These are phyloP conservation scores for Drosophila melanocephala DNA, from an alignment of 2,888 invertebrate genomes.

Conservation along the genomic window DNA sequence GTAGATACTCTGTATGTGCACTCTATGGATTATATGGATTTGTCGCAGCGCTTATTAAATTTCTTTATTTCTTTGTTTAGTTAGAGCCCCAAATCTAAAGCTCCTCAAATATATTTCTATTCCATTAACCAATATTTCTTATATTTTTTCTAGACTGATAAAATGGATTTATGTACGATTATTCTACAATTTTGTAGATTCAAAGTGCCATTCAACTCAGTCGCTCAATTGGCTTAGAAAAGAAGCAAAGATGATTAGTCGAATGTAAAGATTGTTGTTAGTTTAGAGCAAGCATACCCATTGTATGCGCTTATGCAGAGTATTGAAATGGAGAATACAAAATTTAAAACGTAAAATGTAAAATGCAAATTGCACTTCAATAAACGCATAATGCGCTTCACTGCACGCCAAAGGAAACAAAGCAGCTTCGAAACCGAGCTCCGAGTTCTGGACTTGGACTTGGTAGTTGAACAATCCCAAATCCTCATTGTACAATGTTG, in stretches of 20 bases:
- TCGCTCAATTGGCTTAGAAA: not conserved
- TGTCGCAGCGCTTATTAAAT: no score
- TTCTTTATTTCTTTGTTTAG: not conserved
- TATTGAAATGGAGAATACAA: slow-evolving; percentile 35
- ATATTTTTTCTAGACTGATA: not conserved
- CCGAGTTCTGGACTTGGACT: not conserved
- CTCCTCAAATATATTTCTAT: not conserved
- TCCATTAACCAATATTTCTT: not conserved
- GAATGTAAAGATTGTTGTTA: not conserved
- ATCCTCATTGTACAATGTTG: slow-evolving; percentile 16
- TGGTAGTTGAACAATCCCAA: slow-evolving; percentile 3
- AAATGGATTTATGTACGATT: not conserved
- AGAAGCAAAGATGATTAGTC: not conserved
- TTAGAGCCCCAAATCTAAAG: not conserved
- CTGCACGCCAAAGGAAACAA: slow-evolving; percentile 66
- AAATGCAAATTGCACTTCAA: slow-evolving; percentile 65
- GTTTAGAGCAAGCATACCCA: not conserved
- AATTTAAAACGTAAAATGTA: slow-evolving; percentile 42
- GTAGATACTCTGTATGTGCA: not conserved
- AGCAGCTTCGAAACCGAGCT: slow-evolving; percentile 29
- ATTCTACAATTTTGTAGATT: not conserved
- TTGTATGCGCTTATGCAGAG: not conserved
- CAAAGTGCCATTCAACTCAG: not conserved
- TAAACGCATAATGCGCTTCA: slow-evolving; percentile 71
- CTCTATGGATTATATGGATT: not conserved